Evolutionary conservation across 53 echinoderm and acorn worm genomes (phyloP).

Genomic region (Paracentrotus lividus): DNA sequence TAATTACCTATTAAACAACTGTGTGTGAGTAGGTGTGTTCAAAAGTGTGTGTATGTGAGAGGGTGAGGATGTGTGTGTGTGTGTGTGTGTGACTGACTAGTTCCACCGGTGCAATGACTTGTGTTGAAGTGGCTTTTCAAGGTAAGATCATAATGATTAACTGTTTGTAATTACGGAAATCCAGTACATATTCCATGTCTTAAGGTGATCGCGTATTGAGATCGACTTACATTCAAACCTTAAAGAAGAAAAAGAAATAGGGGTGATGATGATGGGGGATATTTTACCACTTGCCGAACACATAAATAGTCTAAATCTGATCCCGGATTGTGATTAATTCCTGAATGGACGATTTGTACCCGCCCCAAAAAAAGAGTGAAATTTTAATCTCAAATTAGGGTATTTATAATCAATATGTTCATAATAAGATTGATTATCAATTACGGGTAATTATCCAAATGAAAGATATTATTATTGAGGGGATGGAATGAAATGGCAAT

Average conservation of each 20-base stretch:
- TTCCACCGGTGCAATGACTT: background rate
- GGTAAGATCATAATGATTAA: conserved; percentile 26
- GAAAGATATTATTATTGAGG: background rate
- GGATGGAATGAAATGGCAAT: background rate
- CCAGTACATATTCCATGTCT: background rate
- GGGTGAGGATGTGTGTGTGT: too few species aligned
- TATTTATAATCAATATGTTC: background rate
- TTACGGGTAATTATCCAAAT: background rate
- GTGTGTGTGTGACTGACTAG: too few species aligned
- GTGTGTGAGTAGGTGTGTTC: too few species aligned
- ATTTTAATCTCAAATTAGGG: background rate
- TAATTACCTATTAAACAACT: too few species aligned
- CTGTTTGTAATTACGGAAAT: conserved; percentile 44
- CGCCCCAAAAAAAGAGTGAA: background rate
- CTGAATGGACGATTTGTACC: background rate
- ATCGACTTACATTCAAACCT: conserved; percentile 12
- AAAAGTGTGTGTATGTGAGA: too few species aligned
- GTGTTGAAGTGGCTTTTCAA: background rate
- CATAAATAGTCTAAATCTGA: background rate
- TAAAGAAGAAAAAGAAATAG: background rate
- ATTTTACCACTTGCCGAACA: background rate
- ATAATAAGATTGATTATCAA: background rate
- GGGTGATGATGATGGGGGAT: background rate
- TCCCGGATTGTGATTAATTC: background rate
- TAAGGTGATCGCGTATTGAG: background rate